Percentiles rank a stretch among this genome's conserved stretches.
These are phyloP conservation scores for Perdita meconis DNA, from an alignment of 2,888 invertebrate genomes.

Conservation along the genomic window DNA sequence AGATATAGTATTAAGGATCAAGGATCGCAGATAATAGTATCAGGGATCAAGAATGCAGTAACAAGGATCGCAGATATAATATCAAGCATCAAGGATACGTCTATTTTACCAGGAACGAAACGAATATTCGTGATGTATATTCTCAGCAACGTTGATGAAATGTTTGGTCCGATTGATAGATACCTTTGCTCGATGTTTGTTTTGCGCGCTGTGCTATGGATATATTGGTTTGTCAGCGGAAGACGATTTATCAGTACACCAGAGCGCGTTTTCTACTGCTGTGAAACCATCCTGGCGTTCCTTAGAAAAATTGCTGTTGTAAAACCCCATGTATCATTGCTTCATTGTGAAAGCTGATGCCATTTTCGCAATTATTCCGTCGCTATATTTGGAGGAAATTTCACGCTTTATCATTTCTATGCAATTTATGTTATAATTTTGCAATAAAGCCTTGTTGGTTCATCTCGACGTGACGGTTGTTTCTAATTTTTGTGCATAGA, in stretches of 20 bases:
- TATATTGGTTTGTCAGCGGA: constrained; percentile 60
- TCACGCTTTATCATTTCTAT: not conserved
- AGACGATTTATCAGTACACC: constrained; percentile 64
- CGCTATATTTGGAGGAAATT: not conserved
- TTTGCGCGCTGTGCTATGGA: constrained; percentile 64
- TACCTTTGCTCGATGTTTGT: constrained; percentile 38
- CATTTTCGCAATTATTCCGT: not conserved
- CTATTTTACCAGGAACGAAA: not conserved
- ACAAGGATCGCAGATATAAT: too few species aligned
- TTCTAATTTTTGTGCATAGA: too few species aligned
- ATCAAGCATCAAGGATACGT: not conserved
- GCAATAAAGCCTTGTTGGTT: too few species aligned
- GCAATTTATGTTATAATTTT: too few species aligned
- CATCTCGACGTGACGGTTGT: too few species aligned
- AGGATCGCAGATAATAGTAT: too few species aligned
- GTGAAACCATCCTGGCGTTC: constrained; percentile 5
- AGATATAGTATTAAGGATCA: too few species aligned
- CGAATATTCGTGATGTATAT: constrained; percentile 3
- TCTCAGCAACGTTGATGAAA: constrained; percentile 26
- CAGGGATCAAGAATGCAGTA: too few species aligned
- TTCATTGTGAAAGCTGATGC: not conserved
- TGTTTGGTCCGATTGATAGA: constrained; percentile 56
- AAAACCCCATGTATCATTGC: constrained; percentile 19
- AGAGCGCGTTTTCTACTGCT: not conserved
- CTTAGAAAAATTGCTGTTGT: constrained; percentile 37